These are phyloP conservation scores for Ormyrus pomaceus DNA, from an alignment of 2,888 invertebrate genomes.

Conservation along the genomic window DNA sequence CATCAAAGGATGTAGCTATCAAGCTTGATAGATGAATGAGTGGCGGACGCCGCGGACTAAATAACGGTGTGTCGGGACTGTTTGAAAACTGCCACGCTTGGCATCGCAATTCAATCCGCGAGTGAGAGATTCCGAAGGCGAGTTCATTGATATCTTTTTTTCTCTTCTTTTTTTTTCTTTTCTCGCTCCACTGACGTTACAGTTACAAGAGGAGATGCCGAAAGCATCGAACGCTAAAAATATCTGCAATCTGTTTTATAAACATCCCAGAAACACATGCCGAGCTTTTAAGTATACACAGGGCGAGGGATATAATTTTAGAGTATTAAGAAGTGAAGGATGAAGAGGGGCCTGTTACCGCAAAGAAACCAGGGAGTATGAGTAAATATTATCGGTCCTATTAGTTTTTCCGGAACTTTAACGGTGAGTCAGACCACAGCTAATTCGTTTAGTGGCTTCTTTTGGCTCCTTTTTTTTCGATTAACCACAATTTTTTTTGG, in stretches of 20 bases:
- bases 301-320: conserved; percentile 31
- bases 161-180: no score
- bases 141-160: no score
- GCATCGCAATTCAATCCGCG: no score
- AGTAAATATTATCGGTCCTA: conserved; percentile 22
- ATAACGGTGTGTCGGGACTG: no score
- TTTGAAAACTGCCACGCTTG: no score
- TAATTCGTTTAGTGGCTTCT: neutral
- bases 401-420: neutral
- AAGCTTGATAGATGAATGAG: no score
- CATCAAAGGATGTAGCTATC: no score
- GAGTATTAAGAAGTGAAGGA: conserved; percentile 18
- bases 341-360: neutral
- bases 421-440: neutral
- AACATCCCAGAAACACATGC: conserved; percentile 65
- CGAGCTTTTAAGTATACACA: conserved; percentile 60
- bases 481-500: no score
- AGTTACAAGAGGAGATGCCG: conserved; percentile 8
- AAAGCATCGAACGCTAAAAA: conserved; percentile 66
- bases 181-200: no score
- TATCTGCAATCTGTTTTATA: conserved; percentile 69
- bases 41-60: no score
- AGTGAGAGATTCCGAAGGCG: no score
- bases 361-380: neutral
- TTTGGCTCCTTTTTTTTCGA: neutral